These are phyloP conservation scores for Drosophila nikananu DNA, from an alignment of 1,140 invertebrate genomes.

Conservation along the genomic window DNA sequence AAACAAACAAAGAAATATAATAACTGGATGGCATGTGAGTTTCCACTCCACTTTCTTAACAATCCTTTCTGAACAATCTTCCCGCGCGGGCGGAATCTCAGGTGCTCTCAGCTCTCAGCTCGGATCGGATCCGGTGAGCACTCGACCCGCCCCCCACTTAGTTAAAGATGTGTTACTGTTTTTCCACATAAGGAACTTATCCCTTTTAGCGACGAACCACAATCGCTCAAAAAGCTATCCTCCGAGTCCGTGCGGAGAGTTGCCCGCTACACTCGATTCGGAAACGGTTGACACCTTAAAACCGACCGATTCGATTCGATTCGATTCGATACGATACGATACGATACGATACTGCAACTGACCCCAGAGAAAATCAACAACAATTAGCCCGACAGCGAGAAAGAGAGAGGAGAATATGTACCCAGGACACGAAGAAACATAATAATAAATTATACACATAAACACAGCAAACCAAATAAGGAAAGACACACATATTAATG, in stretches of 20 bases:
- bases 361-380: slow-evolving; percentile 65
- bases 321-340: slow-evolving; percentile 4
- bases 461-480: slow-evolving; percentile 34
- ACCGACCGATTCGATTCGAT: slow-evolving; percentile 1
- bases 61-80: slow-evolving; percentile 28
- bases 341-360: slow-evolving; percentile 56
- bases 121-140: slow-evolving; percentile 10
- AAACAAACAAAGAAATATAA: slow-evolving; percentile 6
- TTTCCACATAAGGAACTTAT: slow-evolving; percentile 78
- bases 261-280: slow-evolving; percentile 62
- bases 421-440: slow-evolving; percentile 43
- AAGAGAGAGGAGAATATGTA: slow-evolving; percentile 8
- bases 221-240: slow-evolving; percentile 76
- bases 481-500: slow-evolving; percentile 59
- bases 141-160: slow-evolving; percentile 12
- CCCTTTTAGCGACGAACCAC: slow-evolving; percentile 73
- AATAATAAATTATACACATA: slow-evolving; percentile 52
- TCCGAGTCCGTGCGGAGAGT: slow-evolving; percentile 70
- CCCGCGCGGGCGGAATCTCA: slow-evolving; percentile 8
- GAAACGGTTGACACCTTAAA: slow-evolving; percentile 1
- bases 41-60: slow-evolving; percentile 61
- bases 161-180: slow-evolving; percentile 49
- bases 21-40: slow-evolving; percentile 60
- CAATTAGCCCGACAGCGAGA: slow-evolving; percentile 53
- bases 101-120: slow-evolving; percentile 1